These are phyloP conservation scores for Pheosia tremula DNA, from an alignment of 2,888 invertebrate genomes.

Conservation along the genomic window DNA sequence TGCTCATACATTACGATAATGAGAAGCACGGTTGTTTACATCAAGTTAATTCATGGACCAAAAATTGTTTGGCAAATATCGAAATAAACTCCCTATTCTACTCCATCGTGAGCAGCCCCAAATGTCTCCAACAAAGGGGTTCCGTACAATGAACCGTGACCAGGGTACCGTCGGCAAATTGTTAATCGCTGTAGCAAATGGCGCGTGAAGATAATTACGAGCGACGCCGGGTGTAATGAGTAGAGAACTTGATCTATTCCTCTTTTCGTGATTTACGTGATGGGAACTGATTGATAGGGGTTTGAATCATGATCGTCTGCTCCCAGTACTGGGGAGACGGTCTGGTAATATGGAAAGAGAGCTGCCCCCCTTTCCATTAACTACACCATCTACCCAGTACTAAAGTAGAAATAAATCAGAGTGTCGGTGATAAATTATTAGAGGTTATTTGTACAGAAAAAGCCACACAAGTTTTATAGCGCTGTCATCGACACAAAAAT, in stretches of 20 bases:
- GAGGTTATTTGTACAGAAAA: too few species aligned
- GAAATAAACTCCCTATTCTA: slow-evolving; percentile 1
- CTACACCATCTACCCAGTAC: too few species aligned
- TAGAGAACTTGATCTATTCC: slow-evolving; percentile 1
- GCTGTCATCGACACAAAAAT: too few species aligned
- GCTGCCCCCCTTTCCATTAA: too few species aligned
- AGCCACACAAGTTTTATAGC: too few species aligned
- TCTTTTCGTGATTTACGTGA: slow-evolving; percentile 15
- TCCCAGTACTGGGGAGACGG: neutral
- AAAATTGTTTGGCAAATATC: too few species aligned
- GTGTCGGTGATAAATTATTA: too few species aligned
- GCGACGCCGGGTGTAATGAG: slow-evolving; percentile 36
- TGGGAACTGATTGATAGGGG: slow-evolving; percentile 30
- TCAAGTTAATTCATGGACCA: neutral
- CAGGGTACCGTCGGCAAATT: slow-evolving; percentile 42
- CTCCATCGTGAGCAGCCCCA: neutral
- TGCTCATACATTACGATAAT: too few species aligned
- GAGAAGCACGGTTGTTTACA: too few species aligned
- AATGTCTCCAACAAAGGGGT: slow-evolving; percentile 40
- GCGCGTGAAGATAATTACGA: slow-evolving; percentile 61
- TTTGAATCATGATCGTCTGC: slow-evolving; percentile 10
- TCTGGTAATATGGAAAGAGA: neutral
- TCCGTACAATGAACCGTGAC: slow-evolving; percentile 36
- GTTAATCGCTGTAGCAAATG: slow-evolving; percentile 58
- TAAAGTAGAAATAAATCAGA: too few species aligned